phyloP scores from a whole-genome alignment of 2,888 invertebrate genomes.

The Ennomos quercinarius region DNA sequence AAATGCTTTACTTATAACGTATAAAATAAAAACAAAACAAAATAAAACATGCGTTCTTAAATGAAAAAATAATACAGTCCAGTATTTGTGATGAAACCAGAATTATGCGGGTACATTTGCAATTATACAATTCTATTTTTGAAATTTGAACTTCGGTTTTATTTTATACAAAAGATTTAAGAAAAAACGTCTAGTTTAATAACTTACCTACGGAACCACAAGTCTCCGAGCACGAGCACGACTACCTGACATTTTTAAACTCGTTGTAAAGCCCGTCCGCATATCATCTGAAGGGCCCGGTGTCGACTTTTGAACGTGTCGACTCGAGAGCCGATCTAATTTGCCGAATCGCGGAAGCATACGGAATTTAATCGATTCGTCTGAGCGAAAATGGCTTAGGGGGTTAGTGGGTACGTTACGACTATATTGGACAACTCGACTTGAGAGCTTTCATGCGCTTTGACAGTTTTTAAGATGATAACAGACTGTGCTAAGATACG shows the following conservation, averaged over 20 bases:
- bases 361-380: conserved; percentile 77
- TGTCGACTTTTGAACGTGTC: conserved; percentile 82
- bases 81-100: too few species aligned
- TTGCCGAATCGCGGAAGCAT: conserved; percentile 81
- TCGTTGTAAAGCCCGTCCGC: conserved; percentile 69
- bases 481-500: conserved; percentile 6
- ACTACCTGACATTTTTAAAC: conserved; percentile 65
- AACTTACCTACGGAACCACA: conserved; percentile 54
- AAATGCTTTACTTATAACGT: too few species aligned
- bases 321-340: conserved; percentile 82
- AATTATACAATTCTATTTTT: too few species aligned
- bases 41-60: too few species aligned
- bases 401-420: conserved; percentile 30
- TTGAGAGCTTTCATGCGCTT: conserved; percentile 27
- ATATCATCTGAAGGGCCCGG: conserved; percentile 68
- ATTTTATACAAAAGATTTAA: too few species aligned
- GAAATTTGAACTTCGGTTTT: too few species aligned
- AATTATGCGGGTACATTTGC: too few species aligned
- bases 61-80: too few species aligned
- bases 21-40: too few species aligned
- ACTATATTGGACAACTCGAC: conserved; percentile 37
- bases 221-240: conserved; percentile 29
- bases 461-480: conserved; percentile 26
- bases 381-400: conserved; percentile 46
- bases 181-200: too few species aligned